Conservation (phyloP, 2,797 vertebrate genomes). For the Ateles fusciceps region DNA sequence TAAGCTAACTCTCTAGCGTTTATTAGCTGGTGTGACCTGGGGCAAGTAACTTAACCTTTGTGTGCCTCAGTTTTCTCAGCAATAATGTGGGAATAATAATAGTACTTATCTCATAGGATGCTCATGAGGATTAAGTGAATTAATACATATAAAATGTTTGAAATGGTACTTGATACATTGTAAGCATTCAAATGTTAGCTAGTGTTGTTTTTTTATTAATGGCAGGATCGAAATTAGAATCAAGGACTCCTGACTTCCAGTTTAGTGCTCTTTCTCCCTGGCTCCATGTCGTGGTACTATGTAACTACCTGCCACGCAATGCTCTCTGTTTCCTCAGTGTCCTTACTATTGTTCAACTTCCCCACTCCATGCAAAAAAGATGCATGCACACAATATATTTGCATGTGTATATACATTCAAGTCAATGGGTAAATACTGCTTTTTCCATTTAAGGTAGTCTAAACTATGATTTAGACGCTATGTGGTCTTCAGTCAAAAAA, state of each 20-base stretch:
- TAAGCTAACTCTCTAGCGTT: neutral
- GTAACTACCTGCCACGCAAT: neutral
- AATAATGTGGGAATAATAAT: constrained; percentile 7
- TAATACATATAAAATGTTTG: neutral
- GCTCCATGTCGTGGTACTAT: neutral
- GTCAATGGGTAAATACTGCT: neutral
- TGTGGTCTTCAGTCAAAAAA: neutral
- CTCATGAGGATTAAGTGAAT: constrained; percentile 15
- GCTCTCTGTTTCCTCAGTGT: neutral
- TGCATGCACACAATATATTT: rapidly evolving
- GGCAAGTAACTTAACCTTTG: neutral
- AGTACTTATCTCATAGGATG: neutral
- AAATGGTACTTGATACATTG: neutral
- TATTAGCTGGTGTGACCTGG: neutral
- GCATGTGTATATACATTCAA: neutral
- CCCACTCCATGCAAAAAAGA: neutral
- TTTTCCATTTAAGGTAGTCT: neutral
- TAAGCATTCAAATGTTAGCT: neutral
- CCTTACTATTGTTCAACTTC: neutral
- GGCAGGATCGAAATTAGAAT: neutral
- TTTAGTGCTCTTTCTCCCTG: neutral
- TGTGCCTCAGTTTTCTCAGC: constrained; percentile 26
- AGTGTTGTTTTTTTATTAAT: neutral
- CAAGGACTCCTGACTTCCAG: neutral
- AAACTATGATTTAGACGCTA: neutral